Evolutionary conservation across 2,113 vertebrate species (phyloP).

Genomic region (Chloebia gouldiae): DNA sequence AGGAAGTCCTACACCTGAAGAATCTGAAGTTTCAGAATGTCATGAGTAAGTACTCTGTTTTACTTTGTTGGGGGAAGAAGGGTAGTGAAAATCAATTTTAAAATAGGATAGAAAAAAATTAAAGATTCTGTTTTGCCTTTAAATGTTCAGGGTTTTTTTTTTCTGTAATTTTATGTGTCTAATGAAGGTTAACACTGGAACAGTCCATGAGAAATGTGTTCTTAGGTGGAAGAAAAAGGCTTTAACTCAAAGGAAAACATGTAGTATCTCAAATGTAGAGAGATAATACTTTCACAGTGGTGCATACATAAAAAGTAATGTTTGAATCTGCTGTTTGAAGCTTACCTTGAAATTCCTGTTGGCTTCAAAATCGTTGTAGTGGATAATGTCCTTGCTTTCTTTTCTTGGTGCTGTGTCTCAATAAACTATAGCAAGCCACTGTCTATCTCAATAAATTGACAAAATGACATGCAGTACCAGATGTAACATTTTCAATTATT

Average conservation of each 20-base stretch:
- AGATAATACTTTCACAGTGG: neutral
- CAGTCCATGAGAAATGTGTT: neutral
- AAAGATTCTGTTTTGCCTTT: neutral
- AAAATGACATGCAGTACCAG: neutral
- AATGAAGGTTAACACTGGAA: neutral
- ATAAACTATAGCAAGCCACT: neutral
- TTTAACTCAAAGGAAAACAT: neutral
- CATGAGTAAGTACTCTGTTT: slow-evolving; percentile 76
- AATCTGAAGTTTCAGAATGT: slow-evolving; percentile 84
- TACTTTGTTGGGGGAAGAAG: neutral
- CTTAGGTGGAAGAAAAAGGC: neutral
- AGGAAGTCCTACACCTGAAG: slow-evolving; percentile 82
- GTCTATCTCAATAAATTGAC: neutral
- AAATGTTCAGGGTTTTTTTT: accelerated
- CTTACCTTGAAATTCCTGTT: neutral
- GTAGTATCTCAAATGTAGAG: neutral
- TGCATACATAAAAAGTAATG: neutral
- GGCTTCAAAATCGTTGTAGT: neutral
- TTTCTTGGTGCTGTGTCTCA: neutral
- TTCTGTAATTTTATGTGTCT: neutral
- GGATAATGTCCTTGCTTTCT: neutral
- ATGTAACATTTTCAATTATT: neutral
- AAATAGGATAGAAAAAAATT: neutral
- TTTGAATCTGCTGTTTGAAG: neutral
- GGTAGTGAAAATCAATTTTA: neutral